These are phyloP conservation scores for Liasis olivaceus DNA, from an alignment of 2,797 vertebrate species.

Conservation along the genomic window DNA sequence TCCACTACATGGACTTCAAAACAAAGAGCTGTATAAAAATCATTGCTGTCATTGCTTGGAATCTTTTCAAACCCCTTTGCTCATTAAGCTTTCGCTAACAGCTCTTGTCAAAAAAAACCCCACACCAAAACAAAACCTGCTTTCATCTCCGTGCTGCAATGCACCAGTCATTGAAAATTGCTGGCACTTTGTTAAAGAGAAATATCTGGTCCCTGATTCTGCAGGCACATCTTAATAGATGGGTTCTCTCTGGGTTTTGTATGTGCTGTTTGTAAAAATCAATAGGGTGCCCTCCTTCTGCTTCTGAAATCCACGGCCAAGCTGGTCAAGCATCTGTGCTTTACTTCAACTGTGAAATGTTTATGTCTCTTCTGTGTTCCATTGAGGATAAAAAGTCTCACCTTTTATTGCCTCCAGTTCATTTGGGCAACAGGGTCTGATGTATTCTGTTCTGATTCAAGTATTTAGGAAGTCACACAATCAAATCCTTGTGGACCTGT, in stretches of 20 bases:
- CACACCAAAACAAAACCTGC: background rate
- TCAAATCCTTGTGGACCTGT: background rate
- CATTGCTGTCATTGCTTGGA: background rate
- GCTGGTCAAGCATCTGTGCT: background rate
- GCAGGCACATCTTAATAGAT: background rate
- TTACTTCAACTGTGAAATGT: background rate
- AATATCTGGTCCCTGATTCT: background rate
- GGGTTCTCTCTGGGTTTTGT: background rate
- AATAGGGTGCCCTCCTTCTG: background rate
- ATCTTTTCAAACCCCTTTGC: background rate
- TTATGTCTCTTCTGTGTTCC: no score
- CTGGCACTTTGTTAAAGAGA: background rate
- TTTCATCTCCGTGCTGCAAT: slow-evolving; percentile 2
- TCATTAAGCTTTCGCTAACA: background rate
- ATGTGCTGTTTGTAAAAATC: background rate
- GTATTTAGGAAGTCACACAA: background rate
- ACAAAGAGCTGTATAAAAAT: background rate
- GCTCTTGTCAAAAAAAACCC: background rate
- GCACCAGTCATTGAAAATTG: background rate
- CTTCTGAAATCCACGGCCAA: background rate
- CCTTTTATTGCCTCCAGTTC: background rate
- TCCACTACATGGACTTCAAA: background rate
- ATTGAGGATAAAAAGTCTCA: background rate
- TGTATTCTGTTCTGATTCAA: background rate
- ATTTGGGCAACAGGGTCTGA: background rate